Evolutionary conservation across 2,888 invertebrate species (phyloP).

Genomic region (Pollenia angustigena): DNA sequence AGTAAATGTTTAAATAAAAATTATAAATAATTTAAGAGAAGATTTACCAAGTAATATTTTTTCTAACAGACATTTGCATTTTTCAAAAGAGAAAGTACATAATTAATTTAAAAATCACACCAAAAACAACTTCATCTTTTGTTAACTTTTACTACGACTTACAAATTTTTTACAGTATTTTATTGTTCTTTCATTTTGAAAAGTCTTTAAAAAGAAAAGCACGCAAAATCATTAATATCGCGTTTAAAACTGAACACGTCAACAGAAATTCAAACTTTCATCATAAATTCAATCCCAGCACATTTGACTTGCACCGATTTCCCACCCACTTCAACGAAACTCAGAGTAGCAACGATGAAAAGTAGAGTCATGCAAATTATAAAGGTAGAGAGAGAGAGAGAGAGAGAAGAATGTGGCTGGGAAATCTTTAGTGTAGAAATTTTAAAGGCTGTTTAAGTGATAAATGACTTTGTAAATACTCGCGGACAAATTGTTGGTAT

Average conservation of each 20-base stretch:
- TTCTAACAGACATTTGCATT: conserved; percentile 1
- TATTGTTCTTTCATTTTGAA: conserved; percentile 9
- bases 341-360: background rate
- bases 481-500: conserved; percentile 71
- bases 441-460: conserved; percentile 68
- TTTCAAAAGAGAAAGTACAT: conserved; percentile 19
- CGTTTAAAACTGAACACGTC: conserved; percentile 62
- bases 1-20: too few relatives aligned
- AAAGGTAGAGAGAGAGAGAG: background rate
- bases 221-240: conserved; percentile 66
- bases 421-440: conserved; percentile 49
- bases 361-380: conserved; percentile 3
- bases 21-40: too few relatives aligned
- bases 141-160: background rate
- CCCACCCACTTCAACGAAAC: conserved; percentile 3
- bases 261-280: conserved; percentile 68
- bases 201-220: conserved; percentile 23
- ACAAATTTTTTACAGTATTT: background rate
- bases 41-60: too few relatives aligned
- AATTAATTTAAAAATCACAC: conserved; percentile 60
- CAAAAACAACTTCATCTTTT: conserved; percentile 48
- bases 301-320: conserved; percentile 57
- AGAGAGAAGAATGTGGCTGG: background rate
- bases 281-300: conserved; percentile 69
- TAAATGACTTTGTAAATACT: conserved; percentile 72